Evolutionary conservation across 2,797 vertebrate species (phyloP).

Genomic region (Coilia nasus): DNA sequence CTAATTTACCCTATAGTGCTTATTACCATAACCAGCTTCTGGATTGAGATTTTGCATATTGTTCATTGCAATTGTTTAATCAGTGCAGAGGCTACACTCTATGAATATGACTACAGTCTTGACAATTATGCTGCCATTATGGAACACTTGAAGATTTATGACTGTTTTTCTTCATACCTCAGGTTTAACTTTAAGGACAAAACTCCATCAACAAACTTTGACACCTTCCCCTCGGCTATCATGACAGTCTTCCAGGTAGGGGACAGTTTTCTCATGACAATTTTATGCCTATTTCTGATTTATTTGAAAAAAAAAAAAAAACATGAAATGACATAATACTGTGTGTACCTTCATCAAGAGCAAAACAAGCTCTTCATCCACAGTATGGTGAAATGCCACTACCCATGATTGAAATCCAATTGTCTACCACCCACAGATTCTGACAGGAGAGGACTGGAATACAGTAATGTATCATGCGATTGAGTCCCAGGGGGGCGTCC

Average conservation of each 20-base stretch:
- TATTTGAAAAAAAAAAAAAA: slow-evolving; percentile 1
- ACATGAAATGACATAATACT: neutral
- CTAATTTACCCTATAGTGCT: neutral
- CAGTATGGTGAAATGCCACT: neutral
- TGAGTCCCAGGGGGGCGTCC: slow-evolving; percentile 91
- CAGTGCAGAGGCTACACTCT: neutral
- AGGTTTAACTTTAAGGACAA: slow-evolving; percentile 96
- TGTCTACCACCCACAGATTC: slow-evolving; percentile 80
- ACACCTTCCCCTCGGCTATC: slow-evolving; percentile 96
- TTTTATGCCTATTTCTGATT: neutral
- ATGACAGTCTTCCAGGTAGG: slow-evolving; percentile 95
- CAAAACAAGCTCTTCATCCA: neutral
- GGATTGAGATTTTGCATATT: neutral
- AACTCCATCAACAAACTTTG: slow-evolving; percentile 96
- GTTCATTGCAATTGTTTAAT: neutral
- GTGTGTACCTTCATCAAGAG: neutral
- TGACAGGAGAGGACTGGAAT: slow-evolving; percentile 98
- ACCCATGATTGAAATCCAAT: slow-evolving; percentile 37
- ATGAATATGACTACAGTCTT: neutral
- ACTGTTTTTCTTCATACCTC: slow-evolving; percentile 32
- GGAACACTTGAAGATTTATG: neutral
- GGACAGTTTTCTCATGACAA: neutral
- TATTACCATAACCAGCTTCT: neutral
- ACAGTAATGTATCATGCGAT: slow-evolving; percentile 98
- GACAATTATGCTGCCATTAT: neutral